These are phyloP conservation scores for Acholoe squamosa DNA, from an alignment of 2,888 invertebrate genomes.

Conservation along the genomic window DNA sequence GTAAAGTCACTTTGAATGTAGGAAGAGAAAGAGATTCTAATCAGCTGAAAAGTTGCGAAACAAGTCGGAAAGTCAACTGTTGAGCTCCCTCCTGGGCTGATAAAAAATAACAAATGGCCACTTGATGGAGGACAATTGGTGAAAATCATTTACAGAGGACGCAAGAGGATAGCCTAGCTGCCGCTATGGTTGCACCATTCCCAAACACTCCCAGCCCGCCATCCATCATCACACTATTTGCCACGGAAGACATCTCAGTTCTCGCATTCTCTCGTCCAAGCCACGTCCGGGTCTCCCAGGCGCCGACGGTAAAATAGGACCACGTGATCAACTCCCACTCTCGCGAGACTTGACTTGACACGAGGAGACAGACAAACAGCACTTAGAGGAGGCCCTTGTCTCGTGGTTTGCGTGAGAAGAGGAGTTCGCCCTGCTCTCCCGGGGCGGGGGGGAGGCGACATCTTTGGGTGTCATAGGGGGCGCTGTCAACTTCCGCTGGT, in stretches of 20 bases:
- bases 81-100: not conserved
- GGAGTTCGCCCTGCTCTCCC: not conserved
- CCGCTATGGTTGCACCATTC: conserved; percentile 21
- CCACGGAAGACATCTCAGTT: not conserved
- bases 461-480: not conserved
- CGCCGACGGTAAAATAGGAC: conserved; percentile 35
- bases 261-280: conserved; percentile 27
- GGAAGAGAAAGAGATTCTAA: not conserved
- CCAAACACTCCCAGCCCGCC: not conserved
- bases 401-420: not conserved
- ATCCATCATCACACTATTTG: conserved; percentile 8
- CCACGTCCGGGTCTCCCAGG: conserved; percentile 8
- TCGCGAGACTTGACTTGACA: conserved; percentile 44
- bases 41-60: not conserved
- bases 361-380: conserved; percentile 37
- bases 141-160: conserved; percentile 16
- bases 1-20: not conserved
- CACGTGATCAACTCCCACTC: conserved; percentile 44
- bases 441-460: not conserved
- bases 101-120: not conserved
- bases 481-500: conserved; percentile 11
- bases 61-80: not conserved
- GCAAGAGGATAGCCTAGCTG: not conserved
- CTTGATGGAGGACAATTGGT: not conserved
- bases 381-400: not conserved